Percentiles rank a stretch among this genome's conserved stretches.
phyloP scores from a whole-genome alignment of 2,888 invertebrate genomes.

The Arrhopalites spinosus region DNA sequence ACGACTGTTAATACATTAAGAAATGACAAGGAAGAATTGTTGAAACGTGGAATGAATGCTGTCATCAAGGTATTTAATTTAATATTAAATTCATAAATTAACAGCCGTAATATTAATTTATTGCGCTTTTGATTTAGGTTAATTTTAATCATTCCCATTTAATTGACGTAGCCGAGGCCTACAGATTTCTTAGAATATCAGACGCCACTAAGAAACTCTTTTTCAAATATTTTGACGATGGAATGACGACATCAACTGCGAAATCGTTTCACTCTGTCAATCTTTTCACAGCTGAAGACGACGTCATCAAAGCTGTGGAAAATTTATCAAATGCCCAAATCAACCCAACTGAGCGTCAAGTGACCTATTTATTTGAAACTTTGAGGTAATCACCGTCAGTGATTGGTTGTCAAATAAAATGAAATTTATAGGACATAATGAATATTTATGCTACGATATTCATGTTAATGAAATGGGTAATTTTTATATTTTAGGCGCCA shows the following conservation, averaged over 20 bases:
- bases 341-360: background rate
- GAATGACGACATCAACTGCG: background rate
- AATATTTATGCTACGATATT: too few species aligned
- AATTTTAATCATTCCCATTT: background rate
- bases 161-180: background rate
- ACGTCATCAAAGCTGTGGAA: background rate
- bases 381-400: background rate
- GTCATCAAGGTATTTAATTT: background rate
- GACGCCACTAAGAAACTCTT: background rate
- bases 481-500: too few species aligned
- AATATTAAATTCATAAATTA: background rate
- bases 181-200: background rate
- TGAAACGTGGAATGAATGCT: background rate
- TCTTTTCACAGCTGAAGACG: background rate
- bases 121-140: background rate
- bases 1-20: background rate
- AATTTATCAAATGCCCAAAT: background rate
- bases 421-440: too few species aligned
- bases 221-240: background rate
- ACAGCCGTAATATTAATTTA: background rate
- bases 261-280: background rate
- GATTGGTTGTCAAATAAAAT: too few species aligned
- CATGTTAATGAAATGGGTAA: too few species aligned
- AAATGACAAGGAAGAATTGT: background rate
- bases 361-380: background rate